These are phyloP conservation scores for Daktulosphaira vitifoliae DNA, from an alignment of 1,140 invertebrate species.

Conservation along the genomic window DNA sequence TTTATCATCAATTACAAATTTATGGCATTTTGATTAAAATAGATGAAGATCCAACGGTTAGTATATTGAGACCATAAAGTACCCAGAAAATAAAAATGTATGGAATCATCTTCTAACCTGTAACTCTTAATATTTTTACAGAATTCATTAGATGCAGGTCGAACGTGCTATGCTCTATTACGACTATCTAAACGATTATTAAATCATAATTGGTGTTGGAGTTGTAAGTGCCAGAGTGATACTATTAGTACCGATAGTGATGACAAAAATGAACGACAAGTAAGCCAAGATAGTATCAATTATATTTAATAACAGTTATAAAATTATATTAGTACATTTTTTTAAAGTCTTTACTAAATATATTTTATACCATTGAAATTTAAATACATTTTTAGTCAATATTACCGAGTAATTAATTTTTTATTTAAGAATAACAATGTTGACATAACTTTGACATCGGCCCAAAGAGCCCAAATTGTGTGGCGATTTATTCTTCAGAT, in stretches of 20 bases:
- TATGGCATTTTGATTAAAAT: neutral
- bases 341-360: neutral
- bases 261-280: neutral
- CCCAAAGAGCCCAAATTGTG: conserved; percentile 11
- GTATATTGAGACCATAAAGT: neutral
- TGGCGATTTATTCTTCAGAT: conserved; percentile 2
- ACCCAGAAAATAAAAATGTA: no score
- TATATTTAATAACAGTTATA: no score
- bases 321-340: no score
- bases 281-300: no score
- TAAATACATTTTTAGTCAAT: neutral
- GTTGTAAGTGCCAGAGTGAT: neutral
- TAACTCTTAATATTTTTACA: neutral
- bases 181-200: neutral
- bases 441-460: neutral
- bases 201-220: no score
- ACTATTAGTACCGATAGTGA: neutral
- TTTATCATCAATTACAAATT: conserved; percentile 1
- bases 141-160: conserved; percentile 15
- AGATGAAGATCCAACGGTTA: conserved; percentile 12
- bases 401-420: no score
- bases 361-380: no score
- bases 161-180: conserved; percentile 4
- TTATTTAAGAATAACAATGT: neutral
- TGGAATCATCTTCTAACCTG: neutral